Base-by-base conservation (phyloP, 2,888 invertebrate genomes). In the Pyrochroa serraticornis region DNA sequence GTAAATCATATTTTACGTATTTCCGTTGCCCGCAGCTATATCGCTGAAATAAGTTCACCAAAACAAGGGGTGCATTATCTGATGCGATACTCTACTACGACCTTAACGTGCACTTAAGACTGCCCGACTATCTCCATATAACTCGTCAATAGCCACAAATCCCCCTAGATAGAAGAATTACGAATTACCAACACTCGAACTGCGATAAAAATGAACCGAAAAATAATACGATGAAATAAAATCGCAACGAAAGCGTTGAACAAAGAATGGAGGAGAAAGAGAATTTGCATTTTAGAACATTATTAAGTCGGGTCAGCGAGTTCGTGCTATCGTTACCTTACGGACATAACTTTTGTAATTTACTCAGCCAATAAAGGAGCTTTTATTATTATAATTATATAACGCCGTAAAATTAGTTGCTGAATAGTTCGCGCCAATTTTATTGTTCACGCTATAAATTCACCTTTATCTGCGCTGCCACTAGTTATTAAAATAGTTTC, bases 1-100 rank as follows among this genome's bases (percentile, higher is more conserved):
- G 65, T 75, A 74, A 73, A 75, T 75, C 74, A 74, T 65, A 69
- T 75, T 73, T 75, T 73, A 72, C 72, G 72, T 71, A 72, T 71
- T 71, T 71, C 73, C 71, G 70, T 67, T 72, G 68, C 68, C 70
- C 69, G 56, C 60, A 65, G 70, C 67, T 57, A 45, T 58, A 52
- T 54, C 55, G 49, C 58, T 32, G 56, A 58, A 66, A 69, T 69
- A 73, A 67, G 66, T 72, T 69, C 63, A 59, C 58, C 64, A 70
- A 71, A 73, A 72, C 72, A 70, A 70, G 69, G 69, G 64, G 61
- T 68, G 67, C 61, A 63, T 63, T 71, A 69, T 71, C 64, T 60
- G 63, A 66, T 69, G 51, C 51, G 50, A 63, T 60, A 56, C 54
- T 45, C 53, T 46, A 58, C 59, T 56, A 43, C 54, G 52, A 58